phyloP scores from a whole-genome alignment of 2,113 vertebrate species.

The Elaphurus davidianus region DNA sequence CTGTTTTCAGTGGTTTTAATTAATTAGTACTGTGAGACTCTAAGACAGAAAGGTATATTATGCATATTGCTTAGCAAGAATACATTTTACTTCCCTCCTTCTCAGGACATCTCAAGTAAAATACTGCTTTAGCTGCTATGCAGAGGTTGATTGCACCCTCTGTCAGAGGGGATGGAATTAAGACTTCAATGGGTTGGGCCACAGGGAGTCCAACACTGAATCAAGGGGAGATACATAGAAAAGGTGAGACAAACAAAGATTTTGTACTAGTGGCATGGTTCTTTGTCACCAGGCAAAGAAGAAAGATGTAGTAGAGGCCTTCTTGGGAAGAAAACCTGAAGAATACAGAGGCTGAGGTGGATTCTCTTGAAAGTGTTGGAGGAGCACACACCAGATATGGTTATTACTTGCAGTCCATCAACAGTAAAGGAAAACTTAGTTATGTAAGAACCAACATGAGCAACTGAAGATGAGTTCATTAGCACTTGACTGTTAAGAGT shows the following conservation, averaged over 20 bases:
- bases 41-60: background rate
- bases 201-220: background rate
- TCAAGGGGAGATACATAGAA: background rate
- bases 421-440: background rate
- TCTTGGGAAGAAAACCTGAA: background rate
- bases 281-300: background rate
- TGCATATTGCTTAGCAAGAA: background rate
- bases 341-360: background rate
- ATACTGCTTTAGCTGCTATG: background rate
- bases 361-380: background rate
- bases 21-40: background rate
- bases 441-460: background rate
- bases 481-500: background rate
- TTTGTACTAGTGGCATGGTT: background rate
- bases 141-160: background rate
- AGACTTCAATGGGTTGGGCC: background rate
- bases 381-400: background rate
- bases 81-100: background rate
- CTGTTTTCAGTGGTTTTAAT: background rate
- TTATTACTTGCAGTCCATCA: background rate
- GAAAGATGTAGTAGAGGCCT: background rate
- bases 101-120: background rate
- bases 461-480: background rate
- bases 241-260: background rate
- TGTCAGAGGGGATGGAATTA: background rate